phyloP scores from a whole-genome alignment of 2,888 invertebrate species.

The Pelosia muscerda region DNA sequence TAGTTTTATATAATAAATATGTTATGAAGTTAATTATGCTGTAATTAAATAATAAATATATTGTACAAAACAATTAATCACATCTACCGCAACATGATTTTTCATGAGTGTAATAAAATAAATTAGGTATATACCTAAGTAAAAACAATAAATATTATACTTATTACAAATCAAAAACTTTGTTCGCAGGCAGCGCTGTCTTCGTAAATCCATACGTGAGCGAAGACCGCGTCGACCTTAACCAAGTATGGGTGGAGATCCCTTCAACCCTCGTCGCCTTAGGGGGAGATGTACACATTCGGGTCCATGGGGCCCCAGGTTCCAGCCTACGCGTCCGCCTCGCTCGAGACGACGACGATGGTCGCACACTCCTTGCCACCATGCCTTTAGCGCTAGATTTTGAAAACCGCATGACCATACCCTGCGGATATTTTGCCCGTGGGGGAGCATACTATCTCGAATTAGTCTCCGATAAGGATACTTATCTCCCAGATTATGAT shows the following conservation, averaged over 20 bases:
- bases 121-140: too few relatives aligned
- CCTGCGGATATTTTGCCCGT: slow-evolving; percentile 91
- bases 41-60: too few relatives aligned
- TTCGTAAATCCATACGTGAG: slow-evolving; percentile 76
- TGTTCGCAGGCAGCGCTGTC: slow-evolving; percentile 71
- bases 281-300: slow-evolving; percentile 92
- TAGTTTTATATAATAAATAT: too few relatives aligned
- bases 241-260: slow-evolving; percentile 88
- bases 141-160: neutral
- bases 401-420: slow-evolving; percentile 84
- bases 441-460: slow-evolving; percentile 88
- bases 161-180: slow-evolving; percentile 18
- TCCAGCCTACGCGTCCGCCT: slow-evolving; percentile 75
- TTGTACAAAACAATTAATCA: too few relatives aligned
- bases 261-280: slow-evolving; percentile 92
- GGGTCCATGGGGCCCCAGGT: slow-evolving; percentile 86
- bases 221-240: slow-evolving; percentile 74
- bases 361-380: slow-evolving; percentile 72
- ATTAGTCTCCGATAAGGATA: slow-evolving; percentile 74
- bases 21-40: too few relatives aligned
- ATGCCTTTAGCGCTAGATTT: slow-evolving; percentile 84
- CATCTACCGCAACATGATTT: too few relatives aligned
- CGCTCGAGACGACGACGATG: slow-evolving; percentile 83
- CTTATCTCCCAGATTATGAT: slow-evolving; percentile 66
- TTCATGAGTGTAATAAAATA: too few relatives aligned